These are phyloP conservation scores for Melanotaenia trifasciata DNA, from an alignment of 2,797 vertebrate species.

Conservation along the genomic window DNA sequence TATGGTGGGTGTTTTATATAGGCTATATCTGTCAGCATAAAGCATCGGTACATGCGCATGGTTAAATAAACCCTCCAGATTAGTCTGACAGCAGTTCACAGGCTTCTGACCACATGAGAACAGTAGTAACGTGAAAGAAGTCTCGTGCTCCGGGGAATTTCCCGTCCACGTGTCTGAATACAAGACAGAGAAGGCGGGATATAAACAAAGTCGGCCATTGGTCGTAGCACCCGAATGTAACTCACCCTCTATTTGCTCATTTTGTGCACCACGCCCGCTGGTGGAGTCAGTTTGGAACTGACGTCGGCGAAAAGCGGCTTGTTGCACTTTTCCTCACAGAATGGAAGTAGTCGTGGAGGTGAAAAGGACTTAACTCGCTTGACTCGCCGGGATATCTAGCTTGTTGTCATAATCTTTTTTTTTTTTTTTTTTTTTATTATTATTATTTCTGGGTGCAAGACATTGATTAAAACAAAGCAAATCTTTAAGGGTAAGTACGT, in stretches of 20 bases:
- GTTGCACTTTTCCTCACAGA: slow-evolving; percentile 66
- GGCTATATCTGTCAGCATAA: background rate
- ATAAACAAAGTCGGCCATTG: slow-evolving; percentile 85
- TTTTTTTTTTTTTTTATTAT: background rate
- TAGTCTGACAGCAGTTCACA: slow-evolving; percentile 22
- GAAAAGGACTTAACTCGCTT: slow-evolving; percentile 74
- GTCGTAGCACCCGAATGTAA: slow-evolving; percentile 21
- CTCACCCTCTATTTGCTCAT: slow-evolving; percentile 53
- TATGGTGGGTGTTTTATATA: background rate
- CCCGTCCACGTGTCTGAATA: slow-evolving; percentile 86
- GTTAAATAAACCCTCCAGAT: background rate
- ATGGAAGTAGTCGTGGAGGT: slow-evolving; percentile 73
- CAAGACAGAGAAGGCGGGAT: slow-evolving; percentile 66
- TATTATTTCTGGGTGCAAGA: slow-evolving; percentile 4
- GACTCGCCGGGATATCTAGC: slow-evolving; percentile 62
- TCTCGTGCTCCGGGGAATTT: slow-evolving; percentile 84
- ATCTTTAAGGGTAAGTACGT: slow-evolving; percentile 60
- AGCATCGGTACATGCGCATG: background rate
- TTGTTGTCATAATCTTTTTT: slow-evolving; percentile 3
- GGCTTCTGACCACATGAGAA: slow-evolving; percentile 25
- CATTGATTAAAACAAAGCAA: slow-evolving; percentile 39
- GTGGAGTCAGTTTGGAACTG: slow-evolving; percentile 66
- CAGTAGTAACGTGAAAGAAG: slow-evolving; percentile 38
- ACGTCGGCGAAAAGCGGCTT: slow-evolving; percentile 71
- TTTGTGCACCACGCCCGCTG: slow-evolving; percentile 52